phyloP scores from a whole-genome alignment of 2,888 invertebrate genomes.

The Eristalis tenax region DNA sequence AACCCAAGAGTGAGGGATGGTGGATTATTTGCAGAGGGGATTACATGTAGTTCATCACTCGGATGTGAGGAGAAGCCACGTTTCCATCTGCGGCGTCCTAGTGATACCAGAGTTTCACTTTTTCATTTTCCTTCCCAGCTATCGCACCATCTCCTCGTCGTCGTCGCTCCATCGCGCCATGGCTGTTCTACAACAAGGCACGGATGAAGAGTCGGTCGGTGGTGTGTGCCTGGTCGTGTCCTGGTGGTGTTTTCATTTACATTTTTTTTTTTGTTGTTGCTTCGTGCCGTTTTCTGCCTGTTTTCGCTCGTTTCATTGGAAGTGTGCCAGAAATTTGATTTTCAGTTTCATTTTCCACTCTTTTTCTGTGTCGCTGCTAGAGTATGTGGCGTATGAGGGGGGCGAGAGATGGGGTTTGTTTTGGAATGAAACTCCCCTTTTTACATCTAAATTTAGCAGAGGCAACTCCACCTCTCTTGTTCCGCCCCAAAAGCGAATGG shows the following conservation, averaged over 20 bases:
- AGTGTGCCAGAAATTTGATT: constrained; percentile 68
- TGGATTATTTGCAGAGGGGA: constrained; percentile 58
- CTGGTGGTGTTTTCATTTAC: constrained; percentile 40
- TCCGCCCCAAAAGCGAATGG: not conserved
- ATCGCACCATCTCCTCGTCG: not conserved
- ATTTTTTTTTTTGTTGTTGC: constrained; percentile 15
- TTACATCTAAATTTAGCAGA: constrained; percentile 52
- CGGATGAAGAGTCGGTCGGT: constrained; percentile 15
- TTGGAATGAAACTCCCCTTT: constrained; percentile 54
- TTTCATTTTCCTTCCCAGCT: constrained; percentile 23
- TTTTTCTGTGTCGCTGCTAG: constrained; percentile 8
- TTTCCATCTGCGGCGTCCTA: not conserved
- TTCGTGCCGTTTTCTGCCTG: not conserved
- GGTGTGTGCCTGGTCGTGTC: constrained; percentile 41
- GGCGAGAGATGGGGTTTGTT: not conserved
- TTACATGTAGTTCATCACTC: constrained; percentile 64
- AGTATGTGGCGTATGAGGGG: not conserved
- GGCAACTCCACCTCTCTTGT: not conserved
- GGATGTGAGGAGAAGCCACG: constrained; percentile 22
- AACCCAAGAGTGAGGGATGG: constrained; percentile 13
- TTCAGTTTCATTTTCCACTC: constrained; percentile 61
- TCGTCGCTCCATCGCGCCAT: constrained; percentile 13
- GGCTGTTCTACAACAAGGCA: constrained; percentile 26
- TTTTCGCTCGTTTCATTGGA: constrained; percentile 42
- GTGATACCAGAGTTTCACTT: constrained; percentile 49